phyloP scores from a whole-genome alignment of 2,113 vertebrate genomes.

The Grammomys surdaster region DNA sequence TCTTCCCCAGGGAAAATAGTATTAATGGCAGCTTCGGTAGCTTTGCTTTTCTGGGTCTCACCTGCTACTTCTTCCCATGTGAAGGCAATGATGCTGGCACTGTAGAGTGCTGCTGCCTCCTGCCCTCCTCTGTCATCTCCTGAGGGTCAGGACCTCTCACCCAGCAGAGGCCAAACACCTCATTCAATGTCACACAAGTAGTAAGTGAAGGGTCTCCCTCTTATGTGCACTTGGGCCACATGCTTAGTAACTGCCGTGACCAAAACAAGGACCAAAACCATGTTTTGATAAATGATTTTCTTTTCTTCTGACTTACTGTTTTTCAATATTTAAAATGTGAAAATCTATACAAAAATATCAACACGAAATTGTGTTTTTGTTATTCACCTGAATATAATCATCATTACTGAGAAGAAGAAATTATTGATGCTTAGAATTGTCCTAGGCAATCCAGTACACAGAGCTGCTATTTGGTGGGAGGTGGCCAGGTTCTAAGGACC shows the following conservation, averaged over 20 bases:
- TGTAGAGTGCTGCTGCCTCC: neutral
- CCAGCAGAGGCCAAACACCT: neutral
- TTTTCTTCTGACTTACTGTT: conserved; percentile 30
- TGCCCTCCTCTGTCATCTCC: neutral
- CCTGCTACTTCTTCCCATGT: neutral
- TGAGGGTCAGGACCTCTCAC: neutral
- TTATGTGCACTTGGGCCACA: neutral
- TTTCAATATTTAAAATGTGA: conserved; percentile 16
- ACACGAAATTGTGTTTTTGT: conserved; percentile 44
- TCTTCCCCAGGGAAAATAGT: conserved; percentile 52
- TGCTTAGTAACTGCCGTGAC: neutral
- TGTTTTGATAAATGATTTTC: conserved; percentile 28
- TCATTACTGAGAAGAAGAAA: conserved; percentile 35
- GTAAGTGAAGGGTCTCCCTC: neutral
- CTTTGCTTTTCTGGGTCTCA: neutral
- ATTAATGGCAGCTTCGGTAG: neutral
- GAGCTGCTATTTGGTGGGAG: neutral
- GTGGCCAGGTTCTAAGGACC: neutral
- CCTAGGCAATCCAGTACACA: neutral
- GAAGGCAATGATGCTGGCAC: neutral
- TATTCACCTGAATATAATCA: conserved; percentile 26
- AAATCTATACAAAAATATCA: conserved; percentile 6
- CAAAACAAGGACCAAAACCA: neutral
- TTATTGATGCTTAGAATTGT: neutral
- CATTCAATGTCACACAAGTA: neutral